Percentiles rank a stretch among this genome's conserved stretches.
These are phyloP conservation scores for Acridotheres tristis DNA, from an alignment of 2,797 vertebrate species.

Conservation along the genomic window DNA sequence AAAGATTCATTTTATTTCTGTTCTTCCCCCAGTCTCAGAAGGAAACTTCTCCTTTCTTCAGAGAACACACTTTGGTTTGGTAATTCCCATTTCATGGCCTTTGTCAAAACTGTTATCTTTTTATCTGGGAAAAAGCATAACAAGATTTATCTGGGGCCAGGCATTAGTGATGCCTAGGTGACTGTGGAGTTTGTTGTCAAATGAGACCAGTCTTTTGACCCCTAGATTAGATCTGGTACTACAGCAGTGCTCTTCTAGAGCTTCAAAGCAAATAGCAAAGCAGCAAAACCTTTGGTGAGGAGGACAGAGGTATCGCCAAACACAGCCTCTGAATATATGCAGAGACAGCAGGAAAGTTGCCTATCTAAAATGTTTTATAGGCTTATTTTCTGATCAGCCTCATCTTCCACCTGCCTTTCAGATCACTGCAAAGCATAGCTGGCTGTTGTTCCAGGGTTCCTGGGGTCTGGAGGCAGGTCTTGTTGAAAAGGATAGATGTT, in stretches of 20 bases:
- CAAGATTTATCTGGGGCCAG: background rate
- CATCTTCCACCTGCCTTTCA: background rate
- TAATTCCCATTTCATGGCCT: background rate
- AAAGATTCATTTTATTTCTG: background rate
- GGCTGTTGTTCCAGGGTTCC: background rate
- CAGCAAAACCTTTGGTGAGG: background rate
- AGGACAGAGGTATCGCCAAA: background rate
- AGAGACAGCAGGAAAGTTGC: background rate
- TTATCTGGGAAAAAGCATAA: background rate
- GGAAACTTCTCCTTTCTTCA: background rate
- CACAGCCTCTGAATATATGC: background rate
- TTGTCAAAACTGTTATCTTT: background rate
- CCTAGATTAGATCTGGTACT: background rate
- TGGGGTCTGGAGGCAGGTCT: background rate
- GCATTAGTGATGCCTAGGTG: background rate
- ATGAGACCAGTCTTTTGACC: background rate
- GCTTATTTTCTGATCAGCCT: background rate
- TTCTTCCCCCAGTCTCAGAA: background rate
- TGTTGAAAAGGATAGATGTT: background rate
- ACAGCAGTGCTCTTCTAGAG: background rate
- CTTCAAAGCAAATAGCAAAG: background rate
- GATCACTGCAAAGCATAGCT: background rate
- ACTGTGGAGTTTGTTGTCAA: rapidly evolving
- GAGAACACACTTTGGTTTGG: background rate
- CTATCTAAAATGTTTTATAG: background rate